phyloP scores from a whole-genome alignment of 2,113 vertebrate genomes.

The Paramisgurnus dabryanus region DNA sequence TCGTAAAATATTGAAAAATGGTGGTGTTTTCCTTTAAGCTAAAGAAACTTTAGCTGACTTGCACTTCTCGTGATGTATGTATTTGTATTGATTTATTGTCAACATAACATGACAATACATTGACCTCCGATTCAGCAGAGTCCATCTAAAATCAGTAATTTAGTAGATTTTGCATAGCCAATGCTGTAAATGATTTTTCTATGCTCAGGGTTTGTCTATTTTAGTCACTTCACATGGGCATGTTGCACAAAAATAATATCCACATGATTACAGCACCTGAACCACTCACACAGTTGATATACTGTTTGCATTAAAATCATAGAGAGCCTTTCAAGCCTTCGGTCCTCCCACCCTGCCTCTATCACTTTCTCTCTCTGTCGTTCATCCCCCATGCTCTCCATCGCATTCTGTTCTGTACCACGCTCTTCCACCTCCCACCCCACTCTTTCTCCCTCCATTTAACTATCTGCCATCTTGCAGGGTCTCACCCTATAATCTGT shows the following conservation, averaged over 20 bases:
- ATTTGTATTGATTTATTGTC: neutral
- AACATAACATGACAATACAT: neutral
- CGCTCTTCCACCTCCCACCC: slow-evolving; percentile 37
- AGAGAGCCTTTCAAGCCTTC: slow-evolving; percentile 16
- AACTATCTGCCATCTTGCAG: slow-evolving; percentile 40
- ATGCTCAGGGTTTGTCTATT: slow-evolving; percentile 42
- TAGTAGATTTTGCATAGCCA: neutral
- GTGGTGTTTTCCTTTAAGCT: too few relatives aligned
- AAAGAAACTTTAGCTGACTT: neutral
- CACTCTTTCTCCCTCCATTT: neutral
- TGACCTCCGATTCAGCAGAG: neutral
- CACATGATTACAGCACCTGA: slow-evolving; percentile 47
- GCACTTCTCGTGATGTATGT: neutral
- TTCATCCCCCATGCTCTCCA: slow-evolving; percentile 18
- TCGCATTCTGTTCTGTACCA: slow-evolving; percentile 8
- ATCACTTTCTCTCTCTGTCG: slow-evolving; percentile 24
- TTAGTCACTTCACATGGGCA: slow-evolving; percentile 44
- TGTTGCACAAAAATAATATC: slow-evolving; percentile 48
- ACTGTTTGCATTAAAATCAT: slow-evolving; percentile 31
- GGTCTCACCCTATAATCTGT: slow-evolving; percentile 43
- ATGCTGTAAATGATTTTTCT: slow-evolving; percentile 28
- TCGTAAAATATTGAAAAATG: too few relatives aligned
- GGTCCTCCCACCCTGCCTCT: slow-evolving; percentile 27
- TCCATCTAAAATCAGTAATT: neutral
- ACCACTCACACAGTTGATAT: slow-evolving; percentile 30